phyloP scores from a whole-genome alignment of 2,888 invertebrate genomes.

The Drosophila gaucha region DNA sequence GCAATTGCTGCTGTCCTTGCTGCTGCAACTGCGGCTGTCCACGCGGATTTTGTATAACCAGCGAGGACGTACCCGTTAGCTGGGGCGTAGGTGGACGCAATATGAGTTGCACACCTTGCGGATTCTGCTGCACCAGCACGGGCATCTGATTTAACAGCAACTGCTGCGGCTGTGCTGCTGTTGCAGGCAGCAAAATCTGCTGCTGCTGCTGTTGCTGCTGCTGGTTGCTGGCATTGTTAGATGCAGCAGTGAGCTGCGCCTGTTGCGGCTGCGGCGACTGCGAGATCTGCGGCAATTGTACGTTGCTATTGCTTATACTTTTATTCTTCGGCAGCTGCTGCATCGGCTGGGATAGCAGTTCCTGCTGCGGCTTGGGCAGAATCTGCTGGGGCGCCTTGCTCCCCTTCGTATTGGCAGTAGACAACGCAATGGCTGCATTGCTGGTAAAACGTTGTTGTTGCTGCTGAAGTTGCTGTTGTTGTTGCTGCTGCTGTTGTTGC shows the following conservation, averaged over 20 bases:
- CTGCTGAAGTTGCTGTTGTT: constrained; percentile 56
- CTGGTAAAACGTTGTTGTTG: constrained; percentile 67
- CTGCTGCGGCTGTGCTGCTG: constrained; percentile 80
- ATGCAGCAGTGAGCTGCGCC: constrained; percentile 56
- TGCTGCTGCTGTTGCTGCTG: constrained; percentile 79
- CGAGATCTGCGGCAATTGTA: constrained; percentile 82
- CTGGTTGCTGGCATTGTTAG: constrained; percentile 51
- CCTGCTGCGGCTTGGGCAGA: constrained; percentile 86
- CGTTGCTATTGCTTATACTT: constrained; percentile 40
- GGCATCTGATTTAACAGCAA: constrained; percentile 85
- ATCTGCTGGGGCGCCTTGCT: constrained; percentile 87
- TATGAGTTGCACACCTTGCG: constrained; percentile 90
- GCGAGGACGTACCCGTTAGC: constrained; percentile 84
- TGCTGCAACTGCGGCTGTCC: constrained; percentile 83
- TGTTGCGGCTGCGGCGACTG: constrained; percentile 82
- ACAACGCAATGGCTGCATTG: constrained; percentile 69
- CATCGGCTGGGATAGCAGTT: constrained; percentile 58
- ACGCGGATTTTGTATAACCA: constrained; percentile 84
- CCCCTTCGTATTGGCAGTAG: constrained; percentile 67
- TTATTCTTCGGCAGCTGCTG: constrained; percentile 53
- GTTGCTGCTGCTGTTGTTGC: constrained; percentile 47
- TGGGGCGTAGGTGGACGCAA: constrained; percentile 88
- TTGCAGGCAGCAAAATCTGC: constrained; percentile 83
- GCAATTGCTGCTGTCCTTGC: constrained; percentile 85
- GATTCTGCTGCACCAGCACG: constrained; percentile 88